Evolutionary conservation across 2,888 invertebrate species (phyloP), one percentile per base, ranked within the genome.

Genomic region (Lacanobia oleracea): DNA sequence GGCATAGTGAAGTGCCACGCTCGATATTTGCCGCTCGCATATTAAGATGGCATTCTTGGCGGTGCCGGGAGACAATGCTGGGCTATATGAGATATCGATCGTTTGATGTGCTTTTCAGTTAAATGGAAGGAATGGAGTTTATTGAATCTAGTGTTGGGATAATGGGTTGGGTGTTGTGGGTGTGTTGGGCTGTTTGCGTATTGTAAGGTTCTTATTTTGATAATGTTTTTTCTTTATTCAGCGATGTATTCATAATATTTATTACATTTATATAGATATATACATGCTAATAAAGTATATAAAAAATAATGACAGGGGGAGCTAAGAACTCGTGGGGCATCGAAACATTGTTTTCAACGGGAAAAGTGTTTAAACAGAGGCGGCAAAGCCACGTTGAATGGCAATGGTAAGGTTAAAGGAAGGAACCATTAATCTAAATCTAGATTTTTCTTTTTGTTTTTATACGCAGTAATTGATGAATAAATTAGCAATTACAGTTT

Each of bases 1-100:
- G 56, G 87, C 91, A 91, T 91, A 83, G 80, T 80, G 84, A 83
- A 80, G 80, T 83, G 80, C 69, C 57, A n/a, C 66, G 84, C 66
- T 67, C 81, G 81, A 81, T 81, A 81, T 81, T 81, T 84, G 76
- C 81, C 70, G 71, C 63, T 70, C 81, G 84, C 81, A 81, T 81
- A 81, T 81, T 81, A 81, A 81, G 81, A 84, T 81, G 70, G 81
- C 81, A 81, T 81, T 81, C 81, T 81, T 81, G 53, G 70, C 70
- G 63, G 50, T 69, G 67, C 63, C 66, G 71, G 65, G 43, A 81
- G 84, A 81, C 81, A 81, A 81, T 81, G 63, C 71, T 56, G 50
- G 69, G 81, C 51, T 81, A 66, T 81, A 84, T 81, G 84, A 83
- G 84, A 62, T 81, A 81, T 81, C 71, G 81, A 83, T 81, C 81